Conservation (phyloP, 2,797 vertebrate genomes). For the Malurus splendens region DNA sequence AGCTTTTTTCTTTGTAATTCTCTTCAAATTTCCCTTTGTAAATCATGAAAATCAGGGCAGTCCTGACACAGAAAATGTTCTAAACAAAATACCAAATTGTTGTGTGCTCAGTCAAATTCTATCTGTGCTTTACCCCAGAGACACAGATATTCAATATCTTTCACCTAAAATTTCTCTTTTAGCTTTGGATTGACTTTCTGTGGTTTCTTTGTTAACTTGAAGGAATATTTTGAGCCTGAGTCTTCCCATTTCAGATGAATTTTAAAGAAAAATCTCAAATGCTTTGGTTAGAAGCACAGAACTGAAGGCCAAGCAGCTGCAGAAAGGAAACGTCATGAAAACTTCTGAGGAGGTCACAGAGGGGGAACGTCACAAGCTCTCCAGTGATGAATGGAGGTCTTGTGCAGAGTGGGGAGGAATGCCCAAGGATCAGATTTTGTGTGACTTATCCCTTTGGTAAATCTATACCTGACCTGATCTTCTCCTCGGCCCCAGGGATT, state of each 20-base stretch:
- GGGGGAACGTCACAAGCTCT: background rate
- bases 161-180: background rate
- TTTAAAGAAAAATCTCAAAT: background rate
- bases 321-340: background rate
- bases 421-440: constrained; percentile 49
- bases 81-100: background rate
- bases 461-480: constrained; percentile 42
- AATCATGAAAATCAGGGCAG: background rate
- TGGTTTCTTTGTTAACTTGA: background rate
- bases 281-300: background rate
- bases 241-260: background rate
- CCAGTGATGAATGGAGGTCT: constrained; percentile 37
- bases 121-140: background rate
- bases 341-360: background rate
- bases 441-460: constrained; percentile 37
- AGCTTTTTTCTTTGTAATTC: background rate
- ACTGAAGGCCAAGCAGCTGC: background rate
- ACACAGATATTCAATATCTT: background rate
- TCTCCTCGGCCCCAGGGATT: constrained; percentile 20
- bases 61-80: background rate
- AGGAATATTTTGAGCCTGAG: background rate
- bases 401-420: constrained; percentile 10
- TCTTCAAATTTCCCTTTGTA: background rate
- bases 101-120: background rate
- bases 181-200: background rate